Conservation (phyloP, 2,797 vertebrate species). For the Anabacerthia variegaticeps region DNA sequence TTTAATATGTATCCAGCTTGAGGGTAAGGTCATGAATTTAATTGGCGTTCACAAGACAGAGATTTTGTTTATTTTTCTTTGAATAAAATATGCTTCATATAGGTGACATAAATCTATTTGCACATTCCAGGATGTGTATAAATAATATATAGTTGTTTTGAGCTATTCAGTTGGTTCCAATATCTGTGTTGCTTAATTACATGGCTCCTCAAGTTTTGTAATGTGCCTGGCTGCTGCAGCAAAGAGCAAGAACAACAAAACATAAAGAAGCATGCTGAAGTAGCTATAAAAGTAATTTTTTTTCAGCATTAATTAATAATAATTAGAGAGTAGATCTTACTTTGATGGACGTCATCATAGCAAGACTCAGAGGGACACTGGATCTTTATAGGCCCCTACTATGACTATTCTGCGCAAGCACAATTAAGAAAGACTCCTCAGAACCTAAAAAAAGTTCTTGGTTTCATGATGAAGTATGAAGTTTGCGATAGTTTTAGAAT, state of each 20-base stretch:
- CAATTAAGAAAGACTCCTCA: neutral
- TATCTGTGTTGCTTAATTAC: neutral
- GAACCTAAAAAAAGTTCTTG: neutral
- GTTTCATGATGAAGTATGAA: neutral
- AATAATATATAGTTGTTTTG: neutral
- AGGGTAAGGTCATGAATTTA: neutral
- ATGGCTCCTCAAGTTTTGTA: neutral
- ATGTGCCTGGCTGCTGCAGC: neutral
- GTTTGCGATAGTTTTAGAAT: neutral
- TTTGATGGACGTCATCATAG: neutral
- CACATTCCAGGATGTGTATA: neutral
- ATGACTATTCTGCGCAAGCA: neutral
- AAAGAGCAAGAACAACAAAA: neutral
- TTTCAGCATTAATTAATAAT: neutral
- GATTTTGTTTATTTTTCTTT: neutral
- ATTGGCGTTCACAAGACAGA: neutral
- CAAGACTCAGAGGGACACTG: neutral
- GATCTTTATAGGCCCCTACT: neutral
- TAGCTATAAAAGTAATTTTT: neutral
- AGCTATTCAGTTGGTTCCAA: neutral
- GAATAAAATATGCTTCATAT: neutral
- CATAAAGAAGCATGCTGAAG: neutral
- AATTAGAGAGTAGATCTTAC: neutral
- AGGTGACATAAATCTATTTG: neutral
- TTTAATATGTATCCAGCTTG: neutral